Evolutionary conservation across 2,888 invertebrate species (phyloP), one percentile per base, ranked within the genome.

Genomic region (Caradrina clavipalpis): DNA sequence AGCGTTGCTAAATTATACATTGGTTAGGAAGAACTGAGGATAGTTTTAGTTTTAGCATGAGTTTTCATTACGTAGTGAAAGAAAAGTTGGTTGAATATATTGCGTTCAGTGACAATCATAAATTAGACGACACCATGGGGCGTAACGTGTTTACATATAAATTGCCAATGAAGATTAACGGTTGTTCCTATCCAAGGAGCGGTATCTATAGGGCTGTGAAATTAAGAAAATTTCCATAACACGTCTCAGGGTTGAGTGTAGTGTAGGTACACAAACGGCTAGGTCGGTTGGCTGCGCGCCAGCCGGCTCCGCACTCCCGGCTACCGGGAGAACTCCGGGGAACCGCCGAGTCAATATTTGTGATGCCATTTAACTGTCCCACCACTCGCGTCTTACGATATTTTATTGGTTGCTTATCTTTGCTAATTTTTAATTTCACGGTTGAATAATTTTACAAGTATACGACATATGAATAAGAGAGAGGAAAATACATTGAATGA

Each of bases 321-420:
- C 79, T 80, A 77, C 80, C 80, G 77, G 75, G 85, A 87, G 85
- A 90, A 88, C 87, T 89, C 87, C 82, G 76, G 81, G 80, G 84
- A 87, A 88, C 88, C 89, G 88, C 91, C 88, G 87, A 93, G 92
- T 94, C 93, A 93, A 93, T 94, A 94, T 94, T 94, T 94, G 93
- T 90, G 91, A 91, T 90, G 91, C 91, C 90, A 92, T 92, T 92
- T 93, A 91, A 89, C 89, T 90, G 91, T 91, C 89, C 88, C 84
- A 82, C 83, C 85, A 80, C 82, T 83, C 80, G 80, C 86, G 85
- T 85, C 88, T 88, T 85, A 81, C 83, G 78, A 86, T 89, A 89
- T 89, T 92, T 90, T 87, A 90, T 91, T 88, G 87, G 85, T 83
- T 80, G 83, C 82, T 86, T 88, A 87, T 87, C 86, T 86, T 80